Conservation (phyloP, 2,797 vertebrate genomes). For the Labroides dimidiatus region DNA sequence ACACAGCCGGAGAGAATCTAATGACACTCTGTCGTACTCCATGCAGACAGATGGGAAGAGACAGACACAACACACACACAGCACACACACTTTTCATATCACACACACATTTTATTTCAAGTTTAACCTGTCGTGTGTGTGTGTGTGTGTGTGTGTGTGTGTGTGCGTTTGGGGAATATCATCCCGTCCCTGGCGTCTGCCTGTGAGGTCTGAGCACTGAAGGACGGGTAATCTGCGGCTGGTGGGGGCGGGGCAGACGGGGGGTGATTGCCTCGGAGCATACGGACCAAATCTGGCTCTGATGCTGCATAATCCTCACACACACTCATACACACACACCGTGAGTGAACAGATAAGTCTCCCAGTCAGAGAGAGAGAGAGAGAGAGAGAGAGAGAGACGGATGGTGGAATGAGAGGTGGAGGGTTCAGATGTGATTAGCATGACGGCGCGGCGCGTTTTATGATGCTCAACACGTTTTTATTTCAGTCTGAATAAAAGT, state of each 20-base stretch:
- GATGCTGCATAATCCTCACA: constrained; percentile 65
- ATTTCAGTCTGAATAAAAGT: not conserved
- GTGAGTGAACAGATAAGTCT: constrained; percentile 29
- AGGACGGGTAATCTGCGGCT: constrained; percentile 63
- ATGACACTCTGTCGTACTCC: constrained; percentile 20
- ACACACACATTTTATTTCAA: constrained; percentile 1
- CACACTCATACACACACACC: constrained; percentile 23
- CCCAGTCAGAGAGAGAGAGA: constrained; percentile 16
- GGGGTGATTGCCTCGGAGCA: constrained; percentile 48
- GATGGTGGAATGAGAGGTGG: constrained; percentile 27
- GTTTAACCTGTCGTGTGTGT: constrained; percentile 15
- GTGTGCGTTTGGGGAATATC: constrained; percentile 37
- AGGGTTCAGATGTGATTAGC: constrained; percentile 39
- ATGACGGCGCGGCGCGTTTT: constrained; percentile 11
- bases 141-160: constrained; percentile 16
- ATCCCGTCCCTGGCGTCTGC: constrained; percentile 38
- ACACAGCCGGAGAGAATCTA: constrained; percentile 31
- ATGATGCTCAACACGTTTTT: constrained; percentile 5
- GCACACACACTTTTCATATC: constrained; percentile 11
- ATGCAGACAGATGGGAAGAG: constrained; percentile 31
- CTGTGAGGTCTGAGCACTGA: constrained; percentile 44
- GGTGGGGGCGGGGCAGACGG: not conserved
- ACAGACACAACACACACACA: not conserved
- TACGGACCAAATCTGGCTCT: constrained; percentile 74
- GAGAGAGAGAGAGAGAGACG: no score